phyloP scores from a whole-genome alignment of 2,888 invertebrate species.

The Phragmatobia fuliginosa region DNA sequence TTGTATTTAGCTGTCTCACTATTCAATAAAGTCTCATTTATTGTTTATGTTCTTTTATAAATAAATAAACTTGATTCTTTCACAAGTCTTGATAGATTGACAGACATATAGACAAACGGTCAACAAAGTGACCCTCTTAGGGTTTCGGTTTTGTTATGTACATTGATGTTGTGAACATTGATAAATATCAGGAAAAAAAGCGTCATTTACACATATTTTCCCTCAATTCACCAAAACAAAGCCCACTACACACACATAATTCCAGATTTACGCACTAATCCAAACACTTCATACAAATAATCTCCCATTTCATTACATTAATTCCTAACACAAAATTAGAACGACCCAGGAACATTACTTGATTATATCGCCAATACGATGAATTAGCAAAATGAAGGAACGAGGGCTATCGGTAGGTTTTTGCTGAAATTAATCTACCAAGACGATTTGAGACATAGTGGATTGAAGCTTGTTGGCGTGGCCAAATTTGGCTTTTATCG shows the following conservation, averaged over 20 bases:
- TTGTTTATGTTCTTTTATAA: too few species aligned
- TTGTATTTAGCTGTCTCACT: too few species aligned
- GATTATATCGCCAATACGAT: constrained; percentile 43
- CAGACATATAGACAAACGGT: too few species aligned
- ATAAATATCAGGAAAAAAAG: neutral
- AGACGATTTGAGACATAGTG: constrained; percentile 31
- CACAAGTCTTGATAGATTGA: too few species aligned
- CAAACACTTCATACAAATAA: constrained; percentile 21
- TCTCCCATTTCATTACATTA: constrained; percentile 36
- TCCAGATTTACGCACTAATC: constrained; percentile 26
- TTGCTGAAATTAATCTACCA: constrained; percentile 48
- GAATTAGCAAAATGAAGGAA: constrained; percentile 44
- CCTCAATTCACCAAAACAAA: constrained; percentile 20
- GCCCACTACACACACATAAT: constrained; percentile 11
- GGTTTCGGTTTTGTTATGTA: too few species aligned
- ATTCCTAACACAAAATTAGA: constrained; percentile 37
- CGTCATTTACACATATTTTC: neutral
- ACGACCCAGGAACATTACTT: constrained; percentile 23
- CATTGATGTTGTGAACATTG: too few species aligned
- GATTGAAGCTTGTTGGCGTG: constrained; percentile 38
- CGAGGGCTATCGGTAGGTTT: constrained; percentile 38
- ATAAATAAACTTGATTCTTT: too few species aligned
- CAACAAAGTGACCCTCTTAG: too few species aligned
- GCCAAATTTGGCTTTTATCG: constrained; percentile 28
- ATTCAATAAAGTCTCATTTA: too few species aligned